Evolutionary conservation across 1,140 invertebrate genomes (phyloP).

Genomic region (Bombus balteatus): DNA sequence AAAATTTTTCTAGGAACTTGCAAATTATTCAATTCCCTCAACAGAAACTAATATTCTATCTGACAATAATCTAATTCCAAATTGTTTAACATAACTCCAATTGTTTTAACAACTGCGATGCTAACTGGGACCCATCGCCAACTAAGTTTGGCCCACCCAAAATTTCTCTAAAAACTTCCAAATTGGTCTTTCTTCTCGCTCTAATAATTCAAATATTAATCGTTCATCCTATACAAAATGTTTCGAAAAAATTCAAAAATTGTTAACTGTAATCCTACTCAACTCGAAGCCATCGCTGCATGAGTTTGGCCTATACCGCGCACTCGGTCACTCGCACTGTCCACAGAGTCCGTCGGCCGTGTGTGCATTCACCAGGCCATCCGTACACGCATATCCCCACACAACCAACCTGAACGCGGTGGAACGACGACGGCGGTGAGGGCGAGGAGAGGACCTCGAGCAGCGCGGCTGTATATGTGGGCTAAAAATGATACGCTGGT

Average conservation of each 20-base stretch:
- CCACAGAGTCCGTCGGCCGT: constrained; percentile 35
- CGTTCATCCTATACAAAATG: not conserved
- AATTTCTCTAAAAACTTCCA: too few relatives aligned
- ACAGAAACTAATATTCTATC: too few relatives aligned
- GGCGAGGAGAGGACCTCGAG: not conserved
- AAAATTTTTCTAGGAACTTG: too few relatives aligned
- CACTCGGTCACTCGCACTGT: constrained; percentile 60
- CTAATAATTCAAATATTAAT: too few relatives aligned
- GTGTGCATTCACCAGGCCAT: constrained; percentile 29
- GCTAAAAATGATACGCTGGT: constrained; percentile 76
- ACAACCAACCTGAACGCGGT: too few relatives aligned
- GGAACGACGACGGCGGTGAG: not conserved
- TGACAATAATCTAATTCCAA: too few relatives aligned
- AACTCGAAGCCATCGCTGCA: constrained; percentile 20
- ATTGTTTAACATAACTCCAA: too few relatives aligned
- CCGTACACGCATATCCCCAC: constrained; percentile 32
- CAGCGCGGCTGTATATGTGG: constrained; percentile 51
- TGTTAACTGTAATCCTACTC: not conserved
- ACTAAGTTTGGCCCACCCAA: too few relatives aligned
- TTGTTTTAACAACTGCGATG: too few relatives aligned
- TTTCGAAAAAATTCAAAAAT: not conserved
- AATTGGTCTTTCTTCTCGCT: too few relatives aligned
- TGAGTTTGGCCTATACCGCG: constrained; percentile 47
- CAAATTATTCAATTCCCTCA: too few relatives aligned
- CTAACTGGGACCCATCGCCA: too few relatives aligned